A percentile compares a stretch with the other conserved stretches of the same genome.
These are phyloP conservation scores for Melanaphis sacchari DNA, from an alignment of 1,140 invertebrate species.

Conservation along the genomic window DNA sequence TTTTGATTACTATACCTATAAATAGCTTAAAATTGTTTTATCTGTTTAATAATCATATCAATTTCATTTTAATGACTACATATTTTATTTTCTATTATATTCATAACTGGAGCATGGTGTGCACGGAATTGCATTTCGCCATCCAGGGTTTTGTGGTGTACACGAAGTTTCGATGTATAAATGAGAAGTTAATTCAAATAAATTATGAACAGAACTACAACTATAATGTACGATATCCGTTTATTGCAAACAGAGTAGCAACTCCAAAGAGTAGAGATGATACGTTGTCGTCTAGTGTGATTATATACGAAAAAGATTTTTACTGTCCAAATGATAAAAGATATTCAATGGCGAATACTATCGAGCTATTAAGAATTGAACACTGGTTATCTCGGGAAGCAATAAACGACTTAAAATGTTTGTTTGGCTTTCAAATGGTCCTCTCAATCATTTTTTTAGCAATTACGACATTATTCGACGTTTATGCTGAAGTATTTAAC, in stretches of 20 bases:
- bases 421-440: not conserved
- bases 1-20: not conserved
- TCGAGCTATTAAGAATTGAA: not conserved
- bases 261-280: not conserved
- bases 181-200: not conserved
- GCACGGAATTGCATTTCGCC: not conserved
- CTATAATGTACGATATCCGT: not conserved
- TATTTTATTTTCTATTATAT: not conserved
- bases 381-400: conserved; percentile 4
- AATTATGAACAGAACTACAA: not conserved
- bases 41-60: not conserved
- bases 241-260: not conserved
- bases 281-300: no score
- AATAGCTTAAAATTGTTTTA: not conserved
- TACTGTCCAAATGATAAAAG: not conserved
- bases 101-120: not conserved
- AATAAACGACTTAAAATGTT: not conserved
- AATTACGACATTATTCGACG: not conserved
- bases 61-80: not conserved
- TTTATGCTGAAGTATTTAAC: not conserved
- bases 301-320: conserved; percentile 8
- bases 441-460: not conserved
- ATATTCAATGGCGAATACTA: not conserved
- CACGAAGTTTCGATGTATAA: not conserved
- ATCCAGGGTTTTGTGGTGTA: not conserved